Conservation (phyloP, 1,140 invertebrate genomes). For the Drosophila murphyi region DNA sequence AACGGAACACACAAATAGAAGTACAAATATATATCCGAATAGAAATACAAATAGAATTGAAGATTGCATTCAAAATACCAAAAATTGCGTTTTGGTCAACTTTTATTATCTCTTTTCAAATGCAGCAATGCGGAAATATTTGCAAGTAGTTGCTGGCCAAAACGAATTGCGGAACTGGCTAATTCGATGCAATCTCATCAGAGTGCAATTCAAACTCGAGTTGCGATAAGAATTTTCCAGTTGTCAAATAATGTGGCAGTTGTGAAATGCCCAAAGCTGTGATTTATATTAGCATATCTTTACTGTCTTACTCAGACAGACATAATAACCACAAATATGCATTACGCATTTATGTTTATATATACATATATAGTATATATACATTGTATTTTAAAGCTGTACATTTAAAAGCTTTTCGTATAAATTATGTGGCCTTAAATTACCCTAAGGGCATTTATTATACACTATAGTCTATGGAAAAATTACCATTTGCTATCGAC, state of each 20-base stretch:
- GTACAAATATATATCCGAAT: slow-evolving; percentile 3
- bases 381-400: slow-evolving; percentile 25
- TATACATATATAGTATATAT: slow-evolving; percentile 11
- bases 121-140: slow-evolving; percentile 17
- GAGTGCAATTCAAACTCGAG: slow-evolving; percentile 60
- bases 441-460: slow-evolving; percentile 6
- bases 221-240: slow-evolving; percentile 17
- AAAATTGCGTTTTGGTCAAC: slow-evolving; percentile 34
- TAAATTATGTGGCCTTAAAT: slow-evolving; percentile 45
- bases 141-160: slow-evolving; percentile 15
- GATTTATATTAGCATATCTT: slow-evolving; percentile 22
- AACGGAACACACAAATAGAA: slow-evolving; percentile 12
- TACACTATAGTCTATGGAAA: not conserved
- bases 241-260: slow-evolving; percentile 11
- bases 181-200: slow-evolving; percentile 65
- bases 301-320: slow-evolving; percentile 15
- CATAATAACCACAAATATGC: not conserved
- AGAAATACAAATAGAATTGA: slow-evolving; percentile 7
- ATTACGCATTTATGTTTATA: slow-evolving; percentile 1
- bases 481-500: slow-evolving; percentile 26
- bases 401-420: slow-evolving; percentile 26
- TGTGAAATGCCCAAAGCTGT: slow-evolving; percentile 1
- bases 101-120: slow-evolving; percentile 14
- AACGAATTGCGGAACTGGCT: slow-evolving; percentile 57
- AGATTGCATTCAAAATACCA: slow-evolving; percentile 24